Conservation (phyloP, 2,888 invertebrate species). For the Agrilus biguttatus region DNA sequence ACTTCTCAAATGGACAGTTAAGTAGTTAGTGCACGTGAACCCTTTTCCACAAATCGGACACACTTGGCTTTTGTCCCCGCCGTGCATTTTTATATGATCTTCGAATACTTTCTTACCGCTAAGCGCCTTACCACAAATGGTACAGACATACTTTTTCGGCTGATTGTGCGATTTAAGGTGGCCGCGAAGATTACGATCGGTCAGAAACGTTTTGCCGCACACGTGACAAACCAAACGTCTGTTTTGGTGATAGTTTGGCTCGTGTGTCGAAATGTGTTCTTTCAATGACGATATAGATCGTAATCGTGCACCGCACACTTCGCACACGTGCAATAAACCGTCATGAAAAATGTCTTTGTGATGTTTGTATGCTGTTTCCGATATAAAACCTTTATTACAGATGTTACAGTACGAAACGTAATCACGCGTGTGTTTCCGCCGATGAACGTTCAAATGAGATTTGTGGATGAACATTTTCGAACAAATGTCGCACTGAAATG, state of each 20-base stretch:
- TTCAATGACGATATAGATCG: slow-evolving; percentile 24
- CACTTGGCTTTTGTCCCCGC: slow-evolving; percentile 17
- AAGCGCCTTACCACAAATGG: slow-evolving; percentile 26
- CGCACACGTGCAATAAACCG: slow-evolving; percentile 25
- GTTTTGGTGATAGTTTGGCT: slow-evolving; percentile 16
- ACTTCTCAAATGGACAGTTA: slow-evolving; percentile 20
- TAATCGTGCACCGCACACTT: slow-evolving; percentile 36
- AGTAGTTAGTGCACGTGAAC: slow-evolving; percentile 13
- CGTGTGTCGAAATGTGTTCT: slow-evolving; percentile 17
- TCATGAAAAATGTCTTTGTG: slow-evolving; percentile 21
- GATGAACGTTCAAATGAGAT: slow-evolving; percentile 43
- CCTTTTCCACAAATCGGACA: slow-evolving; percentile 14
- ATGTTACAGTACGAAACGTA: slow-evolving; percentile 21
- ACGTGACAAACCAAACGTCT: slow-evolving; percentile 27
- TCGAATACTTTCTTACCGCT: slow-evolving; percentile 23
- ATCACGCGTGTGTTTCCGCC: slow-evolving; percentile 38
- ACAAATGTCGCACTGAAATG: slow-evolving; percentile 43
- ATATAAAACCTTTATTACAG: slow-evolving; percentile 23
- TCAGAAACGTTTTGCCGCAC: slow-evolving; percentile 32
- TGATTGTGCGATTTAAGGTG: slow-evolving; percentile 22
- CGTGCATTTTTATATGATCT: slow-evolving; percentile 29
- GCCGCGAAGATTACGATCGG: slow-evolving; percentile 19
- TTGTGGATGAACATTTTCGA: slow-evolving; percentile 44
- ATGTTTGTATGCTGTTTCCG: slow-evolving; percentile 16
- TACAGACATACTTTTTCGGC: slow-evolving; percentile 18